Percentiles rank a stretch among this genome's conserved stretches.
Evolutionary conservation across 2,888 invertebrate genomes (phyloP).

Genomic region (Automeris io): DNA sequence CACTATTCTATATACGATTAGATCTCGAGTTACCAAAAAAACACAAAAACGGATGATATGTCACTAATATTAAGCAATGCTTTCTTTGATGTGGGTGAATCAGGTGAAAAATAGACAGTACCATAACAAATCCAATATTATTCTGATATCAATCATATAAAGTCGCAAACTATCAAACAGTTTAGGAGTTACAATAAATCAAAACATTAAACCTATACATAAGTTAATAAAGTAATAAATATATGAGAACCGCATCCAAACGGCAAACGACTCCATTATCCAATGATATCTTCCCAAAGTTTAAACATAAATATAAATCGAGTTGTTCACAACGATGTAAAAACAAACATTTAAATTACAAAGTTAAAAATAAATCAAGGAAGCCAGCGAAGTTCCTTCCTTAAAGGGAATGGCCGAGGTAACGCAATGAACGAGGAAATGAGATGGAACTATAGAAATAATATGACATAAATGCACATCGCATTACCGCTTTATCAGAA

Average conservation of each 20-base stretch:
- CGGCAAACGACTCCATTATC: background rate
- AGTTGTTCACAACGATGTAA: background rate
- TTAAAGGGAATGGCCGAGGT: constrained; percentile 30
- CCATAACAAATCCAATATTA: no score
- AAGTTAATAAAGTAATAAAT: background rate
- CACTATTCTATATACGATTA: no score
- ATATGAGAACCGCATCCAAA: background rate
- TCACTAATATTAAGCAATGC: no score
- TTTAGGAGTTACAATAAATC: no score
- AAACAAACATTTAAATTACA: constrained; percentile 24
- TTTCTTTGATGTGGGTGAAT: no score
- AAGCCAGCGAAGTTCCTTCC: constrained; percentile 32
- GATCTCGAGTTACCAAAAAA: no score
- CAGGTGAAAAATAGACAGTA: no score
- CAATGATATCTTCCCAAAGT: background rate
- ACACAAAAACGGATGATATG: no score
- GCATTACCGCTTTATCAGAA: no score
- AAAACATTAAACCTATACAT: background rate
- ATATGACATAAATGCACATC: constrained; percentile 14
- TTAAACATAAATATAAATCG: background rate
- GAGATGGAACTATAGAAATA: constrained; percentile 21
- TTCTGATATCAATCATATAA: no score
- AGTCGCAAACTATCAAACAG: no score
- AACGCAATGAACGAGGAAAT: constrained; percentile 35
- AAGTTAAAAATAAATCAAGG: constrained; percentile 30